phyloP scores from a whole-genome alignment of 2,113 vertebrate genomes.

The Tetrax tetrax region DNA sequence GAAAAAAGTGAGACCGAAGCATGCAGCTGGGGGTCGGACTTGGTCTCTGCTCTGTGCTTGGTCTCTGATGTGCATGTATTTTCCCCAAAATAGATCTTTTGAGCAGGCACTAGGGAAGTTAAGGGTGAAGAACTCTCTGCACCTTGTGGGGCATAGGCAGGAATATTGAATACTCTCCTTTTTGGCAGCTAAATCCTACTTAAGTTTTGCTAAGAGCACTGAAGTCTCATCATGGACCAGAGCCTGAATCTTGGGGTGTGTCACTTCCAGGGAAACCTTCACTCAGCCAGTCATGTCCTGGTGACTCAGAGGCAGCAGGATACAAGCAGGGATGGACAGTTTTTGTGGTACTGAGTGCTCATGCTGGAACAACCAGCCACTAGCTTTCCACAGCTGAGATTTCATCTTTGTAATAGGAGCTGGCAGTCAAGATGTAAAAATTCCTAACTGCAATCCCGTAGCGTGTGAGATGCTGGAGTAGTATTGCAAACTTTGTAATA shows the following conservation, averaged over 20 bases:
- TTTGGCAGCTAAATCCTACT: neutral
- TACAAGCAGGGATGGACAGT: fast-evolving
- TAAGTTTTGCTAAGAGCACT: neutral
- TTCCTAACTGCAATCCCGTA: neutral
- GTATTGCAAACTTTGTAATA: neutral
- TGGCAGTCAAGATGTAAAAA: neutral
- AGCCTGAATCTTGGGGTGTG: neutral
- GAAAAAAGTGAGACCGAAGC: neutral
- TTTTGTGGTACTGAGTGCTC: fast-evolving
- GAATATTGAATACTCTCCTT: neutral
- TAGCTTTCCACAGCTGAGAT: neutral
- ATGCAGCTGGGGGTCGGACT: neutral
- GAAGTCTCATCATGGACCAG: neutral
- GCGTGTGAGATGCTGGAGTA: neutral
- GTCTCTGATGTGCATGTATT: neutral
- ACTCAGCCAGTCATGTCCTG: fast-evolving
- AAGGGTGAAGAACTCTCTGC: neutral
- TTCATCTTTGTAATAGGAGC: neutral
- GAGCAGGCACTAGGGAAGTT: neutral
- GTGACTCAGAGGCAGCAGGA: neutral
- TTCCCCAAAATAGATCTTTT: neutral
- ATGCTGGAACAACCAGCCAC: neutral
- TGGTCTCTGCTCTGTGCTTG: neutral
- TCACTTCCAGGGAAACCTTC: neutral
- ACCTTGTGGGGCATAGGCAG: fast-evolving